Base-by-base conservation (phyloP, 1,140 invertebrate species). In the Thaumetopoea pityocampa region DNA sequence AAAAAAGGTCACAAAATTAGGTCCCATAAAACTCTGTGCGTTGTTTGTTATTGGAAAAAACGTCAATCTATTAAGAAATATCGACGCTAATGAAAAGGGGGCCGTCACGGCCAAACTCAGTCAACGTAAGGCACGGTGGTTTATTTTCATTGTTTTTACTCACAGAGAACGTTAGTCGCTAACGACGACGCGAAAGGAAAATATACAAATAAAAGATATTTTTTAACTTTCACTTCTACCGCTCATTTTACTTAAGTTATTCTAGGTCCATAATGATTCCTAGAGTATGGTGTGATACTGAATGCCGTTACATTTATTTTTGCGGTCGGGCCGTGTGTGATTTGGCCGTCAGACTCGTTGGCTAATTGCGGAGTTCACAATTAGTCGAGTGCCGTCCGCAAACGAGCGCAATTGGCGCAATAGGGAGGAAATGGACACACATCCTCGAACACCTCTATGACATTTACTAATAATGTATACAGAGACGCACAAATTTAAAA, bases 361-460 rank as follows among this genome's bases (percentile, higher is more conserved):
- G 45, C 59, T 79, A 82, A 82, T 82, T 79, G 62, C 51, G 51
- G 52, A 55, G 59, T 49, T 47, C 52, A 67, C 67, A 79, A 82
- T 81, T 81, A 81, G 65, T 63, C 40, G 55, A 65, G 69, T 64
- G 65, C 55, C 60, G 57, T 63, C 57, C 51, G 45, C 61, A 72
- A 77, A 79, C 64, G 60, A 76, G 67, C 77, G 46, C 74, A 82
- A 82, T 79, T 82, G 72, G 60, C 58, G 58, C 64, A 73, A 76
- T 72, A 49, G 60, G 53, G 57, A 78, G 77, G 72, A 82, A 76
- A 69, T 71, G 61, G 61, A 53, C 70, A 62, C 68, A 48, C 67
- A 68, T 67, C 54, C 67, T 55, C 44, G 24, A 56, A 53, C 34
- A 60, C 30, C 41, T 52, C 49, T 43, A 43, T 35, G 16, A 23